A percentile compares a stretch with the other conserved stretches of the same genome.
phyloP scores from a whole-genome alignment of 2,888 invertebrate species.

The Ommatoiulus sabulosus region DNA sequence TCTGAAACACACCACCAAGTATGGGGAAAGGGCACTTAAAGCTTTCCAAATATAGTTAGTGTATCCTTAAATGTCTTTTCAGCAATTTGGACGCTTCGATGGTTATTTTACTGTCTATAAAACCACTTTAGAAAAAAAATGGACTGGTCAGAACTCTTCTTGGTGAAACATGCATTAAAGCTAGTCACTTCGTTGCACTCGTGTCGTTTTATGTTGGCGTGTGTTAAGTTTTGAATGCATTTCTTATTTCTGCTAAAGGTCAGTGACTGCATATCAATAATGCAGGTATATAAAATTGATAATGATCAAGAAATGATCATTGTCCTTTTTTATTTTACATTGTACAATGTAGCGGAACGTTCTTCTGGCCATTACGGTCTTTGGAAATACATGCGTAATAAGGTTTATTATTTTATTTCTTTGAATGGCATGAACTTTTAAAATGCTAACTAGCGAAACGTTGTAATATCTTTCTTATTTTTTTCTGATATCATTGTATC shows the following conservation, averaged over 20 bases:
- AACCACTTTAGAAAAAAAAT: conserved; percentile 37
- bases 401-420: too few species aligned
- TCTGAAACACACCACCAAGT: neutral
- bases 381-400: too few species aligned
- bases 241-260: neutral
- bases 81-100: conserved; percentile 39
- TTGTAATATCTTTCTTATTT: too few species aligned
- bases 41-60: conserved; percentile 31
- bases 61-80: conserved; percentile 35
- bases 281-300: neutral
- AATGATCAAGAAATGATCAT: neutral
- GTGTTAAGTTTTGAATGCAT: neutral
- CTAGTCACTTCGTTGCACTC: neutral
- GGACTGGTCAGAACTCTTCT: neutral
- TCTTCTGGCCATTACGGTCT: too few species aligned
- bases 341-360: too few species aligned
- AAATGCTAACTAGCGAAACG: too few species aligned
- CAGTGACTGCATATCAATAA: neutral
- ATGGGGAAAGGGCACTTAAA: neutral
- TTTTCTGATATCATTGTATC: too few species aligned
- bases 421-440: too few species aligned
- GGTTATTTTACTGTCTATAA: conserved; percentile 41
- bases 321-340: too few species aligned
- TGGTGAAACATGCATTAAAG: neutral
- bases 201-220: neutral